These are phyloP conservation scores for Chrysocyon brachyurus DNA, from an alignment of 2,797 vertebrate genomes.

Conservation along the genomic window DNA sequence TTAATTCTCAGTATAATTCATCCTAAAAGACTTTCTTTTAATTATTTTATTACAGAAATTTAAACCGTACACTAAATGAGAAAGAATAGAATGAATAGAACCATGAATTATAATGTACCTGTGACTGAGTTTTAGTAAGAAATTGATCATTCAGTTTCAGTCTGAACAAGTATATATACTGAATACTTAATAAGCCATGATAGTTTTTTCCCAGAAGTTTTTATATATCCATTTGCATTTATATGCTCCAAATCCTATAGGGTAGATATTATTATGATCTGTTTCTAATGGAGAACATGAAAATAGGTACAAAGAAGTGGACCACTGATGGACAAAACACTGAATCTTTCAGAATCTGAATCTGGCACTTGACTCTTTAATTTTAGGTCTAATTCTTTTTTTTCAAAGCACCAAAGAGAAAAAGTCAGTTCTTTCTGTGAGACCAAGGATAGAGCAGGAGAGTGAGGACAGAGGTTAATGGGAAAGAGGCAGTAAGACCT, in stretches of 20 bases:
- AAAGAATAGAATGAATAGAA: not conserved
- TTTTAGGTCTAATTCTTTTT: not conserved
- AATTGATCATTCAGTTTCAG: not conserved
- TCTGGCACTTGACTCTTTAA: not conserved
- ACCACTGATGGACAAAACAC: not conserved
- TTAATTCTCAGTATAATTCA: not conserved
- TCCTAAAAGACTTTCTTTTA: not conserved
- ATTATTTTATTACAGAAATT: constrained; percentile 7
- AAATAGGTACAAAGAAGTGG: not conserved
- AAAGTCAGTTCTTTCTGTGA: not conserved
- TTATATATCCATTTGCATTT: not conserved
- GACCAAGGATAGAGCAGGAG: not conserved
- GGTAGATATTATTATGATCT: not conserved
- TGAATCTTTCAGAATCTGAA: not conserved
- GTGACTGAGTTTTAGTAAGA: not conserved
- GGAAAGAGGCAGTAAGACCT: not conserved
- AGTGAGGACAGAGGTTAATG: not conserved
- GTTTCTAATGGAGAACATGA: not conserved
- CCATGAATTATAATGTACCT: not conserved
- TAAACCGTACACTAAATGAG: not conserved
- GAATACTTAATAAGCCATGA: not conserved
- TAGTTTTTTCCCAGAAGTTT: not conserved
- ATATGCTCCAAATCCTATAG: not conserved
- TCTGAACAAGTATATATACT: not conserved
- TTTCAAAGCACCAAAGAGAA: not conserved